These are phyloP conservation scores for Sphyrna mokarran DNA, from an alignment of 2,113 vertebrate species.

Conservation along the genomic window DNA sequence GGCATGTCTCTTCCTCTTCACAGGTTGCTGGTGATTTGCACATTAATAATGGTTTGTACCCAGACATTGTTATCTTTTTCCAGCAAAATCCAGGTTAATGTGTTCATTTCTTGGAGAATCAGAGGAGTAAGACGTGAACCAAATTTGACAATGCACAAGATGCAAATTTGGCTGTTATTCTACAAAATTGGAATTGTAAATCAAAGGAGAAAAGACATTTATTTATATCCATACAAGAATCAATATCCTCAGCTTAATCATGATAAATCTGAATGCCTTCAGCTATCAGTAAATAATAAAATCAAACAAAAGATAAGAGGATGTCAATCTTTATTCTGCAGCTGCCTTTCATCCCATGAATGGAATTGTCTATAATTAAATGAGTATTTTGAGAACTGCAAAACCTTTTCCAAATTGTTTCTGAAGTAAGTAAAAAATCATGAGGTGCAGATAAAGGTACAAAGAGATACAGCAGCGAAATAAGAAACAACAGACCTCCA, in stretches of 20 bases:
- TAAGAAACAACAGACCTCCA: not conserved
- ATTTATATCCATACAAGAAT: not conserved
- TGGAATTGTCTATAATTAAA: not conserved
- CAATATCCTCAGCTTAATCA: not conserved
- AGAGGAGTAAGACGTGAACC: not conserved
- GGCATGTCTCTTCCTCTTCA: not conserved
- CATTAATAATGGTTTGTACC: not conserved
- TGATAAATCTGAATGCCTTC: not conserved
- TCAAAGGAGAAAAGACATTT: not conserved
- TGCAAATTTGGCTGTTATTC: not conserved
- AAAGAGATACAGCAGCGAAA: not conserved
- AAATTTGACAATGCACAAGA: not conserved
- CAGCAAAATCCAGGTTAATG: not conserved
- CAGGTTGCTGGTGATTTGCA: not conserved
- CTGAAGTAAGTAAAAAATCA: not conserved
- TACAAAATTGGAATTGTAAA: not conserved
- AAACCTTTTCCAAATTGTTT: not conserved
- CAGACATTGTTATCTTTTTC: not conserved
- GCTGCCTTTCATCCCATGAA: not conserved
- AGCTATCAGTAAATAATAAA: not conserved
- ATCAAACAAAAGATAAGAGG: not conserved
- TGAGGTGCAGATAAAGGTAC: not conserved
- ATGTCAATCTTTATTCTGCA: not conserved
- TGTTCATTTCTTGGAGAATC: not conserved
- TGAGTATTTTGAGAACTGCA: not conserved